Evolutionary conservation across 1,140 invertebrate genomes (phyloP).

Genomic region (Drosophila virilis): DNA sequence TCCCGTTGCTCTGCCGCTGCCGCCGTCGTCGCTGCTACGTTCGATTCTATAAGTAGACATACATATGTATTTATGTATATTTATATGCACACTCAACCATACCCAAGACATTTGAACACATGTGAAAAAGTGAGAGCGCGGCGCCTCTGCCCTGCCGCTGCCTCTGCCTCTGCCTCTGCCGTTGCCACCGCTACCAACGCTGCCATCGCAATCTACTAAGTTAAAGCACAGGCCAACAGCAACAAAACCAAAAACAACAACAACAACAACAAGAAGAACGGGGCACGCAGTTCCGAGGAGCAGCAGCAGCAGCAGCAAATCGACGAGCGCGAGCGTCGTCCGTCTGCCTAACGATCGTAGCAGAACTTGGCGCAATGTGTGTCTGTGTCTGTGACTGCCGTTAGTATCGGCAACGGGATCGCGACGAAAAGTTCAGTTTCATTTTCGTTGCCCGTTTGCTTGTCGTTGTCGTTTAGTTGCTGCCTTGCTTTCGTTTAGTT

Average conservation of each 20-base stretch:
- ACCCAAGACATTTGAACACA: slow-evolving; percentile 56
- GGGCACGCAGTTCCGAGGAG: slow-evolving; percentile 47
- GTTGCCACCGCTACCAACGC: slow-evolving; percentile 8
- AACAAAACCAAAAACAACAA: slow-evolving; percentile 14
- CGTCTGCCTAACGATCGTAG: slow-evolving; percentile 76
- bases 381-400: slow-evolving; percentile 64
- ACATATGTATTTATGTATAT: slow-evolving; percentile 72
- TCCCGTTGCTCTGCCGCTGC: slow-evolving; percentile 31
- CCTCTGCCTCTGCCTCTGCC: too few species aligned
- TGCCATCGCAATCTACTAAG: slow-evolving; percentile 75
- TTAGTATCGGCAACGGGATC: slow-evolving; percentile 81
- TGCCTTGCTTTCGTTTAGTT: slow-evolving; percentile 2
- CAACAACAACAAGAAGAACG: slow-evolving; percentile 8
- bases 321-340: slow-evolving; percentile 42
- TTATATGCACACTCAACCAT: slow-evolving; percentile 43
- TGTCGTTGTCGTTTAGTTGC: slow-evolving; percentile 25
- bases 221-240: slow-evolving; percentile 63
- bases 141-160: slow-evolving; percentile 24
- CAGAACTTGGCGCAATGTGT: slow-evolving; percentile 55
- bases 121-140: slow-evolving; percentile 53
- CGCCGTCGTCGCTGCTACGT: slow-evolving; percentile 11
- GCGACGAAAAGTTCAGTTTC: slow-evolving; percentile 78
- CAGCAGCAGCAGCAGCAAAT: slow-evolving; percentile 21
- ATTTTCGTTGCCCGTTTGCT: slow-evolving; percentile 62
- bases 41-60: slow-evolving; percentile 76